Conservation (phyloP, 2,113 vertebrate species). For the Oceanites oceanicus region DNA sequence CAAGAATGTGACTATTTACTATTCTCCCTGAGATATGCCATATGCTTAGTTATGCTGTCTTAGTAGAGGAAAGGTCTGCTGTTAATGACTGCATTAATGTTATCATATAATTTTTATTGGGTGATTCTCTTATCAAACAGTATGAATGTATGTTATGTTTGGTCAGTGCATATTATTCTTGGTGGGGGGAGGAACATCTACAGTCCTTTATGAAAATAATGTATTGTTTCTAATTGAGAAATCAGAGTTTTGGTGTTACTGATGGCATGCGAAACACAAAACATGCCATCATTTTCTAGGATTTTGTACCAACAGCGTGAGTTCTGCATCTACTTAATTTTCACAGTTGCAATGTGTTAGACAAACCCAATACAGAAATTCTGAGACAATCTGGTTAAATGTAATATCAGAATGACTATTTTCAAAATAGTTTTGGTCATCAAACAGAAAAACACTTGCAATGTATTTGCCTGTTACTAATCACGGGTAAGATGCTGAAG, state of each 20-base stretch:
- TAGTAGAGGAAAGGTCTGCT: not conserved
- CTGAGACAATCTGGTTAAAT: not conserved
- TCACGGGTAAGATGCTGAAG: not conserved
- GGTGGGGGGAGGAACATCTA: not conserved
- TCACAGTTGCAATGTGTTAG: not conserved
- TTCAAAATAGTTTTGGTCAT: not conserved
- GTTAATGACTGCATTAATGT: not conserved
- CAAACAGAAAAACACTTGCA: not conserved
- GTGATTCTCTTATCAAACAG: not conserved
- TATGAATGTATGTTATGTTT: not conserved
- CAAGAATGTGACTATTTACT: conserved; percentile 48
- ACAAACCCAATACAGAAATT: not conserved
- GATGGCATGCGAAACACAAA: not conserved
- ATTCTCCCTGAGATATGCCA: conserved; percentile 9
- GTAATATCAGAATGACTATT: not conserved
- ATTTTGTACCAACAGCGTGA: not conserved
- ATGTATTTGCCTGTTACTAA: not conserved
- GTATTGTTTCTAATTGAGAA: not conserved
- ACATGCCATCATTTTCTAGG: not conserved
- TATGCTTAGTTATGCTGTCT: not conserved
- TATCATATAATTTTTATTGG: conserved; percentile 5
- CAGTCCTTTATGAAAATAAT: not conserved
- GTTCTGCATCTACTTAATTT: not conserved
- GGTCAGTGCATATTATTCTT: not conserved
- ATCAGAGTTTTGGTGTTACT: not conserved